Percentiles rank a stretch among this genome's conserved stretches.
Evolutionary conservation across 2,797 vertebrate species (phyloP).

Genomic region (Enteromius argenteus): DNA sequence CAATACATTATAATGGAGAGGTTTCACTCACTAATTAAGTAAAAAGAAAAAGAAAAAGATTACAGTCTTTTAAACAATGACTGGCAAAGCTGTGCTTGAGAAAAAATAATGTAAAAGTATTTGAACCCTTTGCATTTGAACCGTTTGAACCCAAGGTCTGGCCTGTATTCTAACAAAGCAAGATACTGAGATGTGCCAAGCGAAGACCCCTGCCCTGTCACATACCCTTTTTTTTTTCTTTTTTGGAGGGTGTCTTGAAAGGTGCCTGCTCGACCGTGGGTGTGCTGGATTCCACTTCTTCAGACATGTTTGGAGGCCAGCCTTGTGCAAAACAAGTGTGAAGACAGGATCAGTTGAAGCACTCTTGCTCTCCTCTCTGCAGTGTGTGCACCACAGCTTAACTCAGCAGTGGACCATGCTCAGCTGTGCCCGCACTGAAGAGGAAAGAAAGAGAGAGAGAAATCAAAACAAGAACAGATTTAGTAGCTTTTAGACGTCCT

Average conservation of each 20-base stretch:
- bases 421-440: constrained; percentile 52
- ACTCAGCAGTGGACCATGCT: constrained; percentile 61
- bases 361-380: constrained; percentile 49
- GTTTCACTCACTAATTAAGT: constrained; percentile 3
- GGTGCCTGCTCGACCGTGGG: constrained; percentile 73
- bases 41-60: not conserved
- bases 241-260: constrained; percentile 79
- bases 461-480: constrained; percentile 28
- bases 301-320: constrained; percentile 79
- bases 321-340: constrained; percentile 52
- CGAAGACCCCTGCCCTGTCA: not conserved
- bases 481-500: constrained; percentile 13
- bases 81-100: constrained; percentile 8
- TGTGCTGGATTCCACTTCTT: constrained; percentile 76
- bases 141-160: not conserved
- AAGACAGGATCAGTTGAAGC: constrained; percentile 50
- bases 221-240: constrained; percentile 87
- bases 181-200: not conserved
- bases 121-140: constrained; percentile 19
- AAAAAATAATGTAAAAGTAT: constrained; percentile 19
- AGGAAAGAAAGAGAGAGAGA: constrained; percentile 23
- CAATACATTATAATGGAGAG: constrained; percentile 3
- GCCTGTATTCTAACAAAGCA: not conserved
- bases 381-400: constrained; percentile 49
- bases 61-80: constrained; percentile 25